phyloP scores from a whole-genome alignment of 2,888 invertebrate species.

The Ormyrus thymus region DNA sequence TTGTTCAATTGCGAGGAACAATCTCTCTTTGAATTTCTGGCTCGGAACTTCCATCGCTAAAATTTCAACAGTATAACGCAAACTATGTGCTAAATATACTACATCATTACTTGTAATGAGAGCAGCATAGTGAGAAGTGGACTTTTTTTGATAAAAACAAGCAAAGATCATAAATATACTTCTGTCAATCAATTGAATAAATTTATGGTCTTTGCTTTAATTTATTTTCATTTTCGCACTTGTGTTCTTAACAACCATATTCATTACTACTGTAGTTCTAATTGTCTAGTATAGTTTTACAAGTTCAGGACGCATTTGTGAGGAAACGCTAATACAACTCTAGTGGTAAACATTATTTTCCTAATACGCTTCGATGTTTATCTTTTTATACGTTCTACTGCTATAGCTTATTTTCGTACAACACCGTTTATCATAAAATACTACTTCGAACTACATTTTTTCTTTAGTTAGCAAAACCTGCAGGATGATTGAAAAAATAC shows the following conservation, averaged over 20 bases:
- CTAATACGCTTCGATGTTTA: neutral
- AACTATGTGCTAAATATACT: no score
- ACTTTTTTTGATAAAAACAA: no score
- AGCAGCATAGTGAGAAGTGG: no score
- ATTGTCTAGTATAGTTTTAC: neutral
- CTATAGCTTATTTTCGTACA: neutral
- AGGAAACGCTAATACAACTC: conserved; percentile 27
- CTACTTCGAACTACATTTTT: neutral
- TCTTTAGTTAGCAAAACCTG: neutral
- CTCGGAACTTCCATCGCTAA: no score
- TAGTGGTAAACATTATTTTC: conserved; percentile 5
- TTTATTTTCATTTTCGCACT: no score
- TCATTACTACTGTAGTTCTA: neutral
- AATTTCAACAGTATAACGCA: no score
- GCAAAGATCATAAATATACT: no score
- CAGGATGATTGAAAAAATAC: neutral
- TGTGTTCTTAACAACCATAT: neutral
- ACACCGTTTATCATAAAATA: conserved; percentile 1
- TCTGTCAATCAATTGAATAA: no score
- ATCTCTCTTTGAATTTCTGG: no score
- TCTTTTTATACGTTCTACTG: neutral
- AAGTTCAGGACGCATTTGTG: conserved; percentile 10
- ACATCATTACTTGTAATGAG: no score
- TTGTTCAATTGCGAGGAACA: no score
- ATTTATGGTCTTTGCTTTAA: no score